A percentile compares a stretch with the other conserved stretches of the same genome.
phyloP scores from a whole-genome alignment of 1,140 invertebrate species.

The Sycophila sp. region DNA sequence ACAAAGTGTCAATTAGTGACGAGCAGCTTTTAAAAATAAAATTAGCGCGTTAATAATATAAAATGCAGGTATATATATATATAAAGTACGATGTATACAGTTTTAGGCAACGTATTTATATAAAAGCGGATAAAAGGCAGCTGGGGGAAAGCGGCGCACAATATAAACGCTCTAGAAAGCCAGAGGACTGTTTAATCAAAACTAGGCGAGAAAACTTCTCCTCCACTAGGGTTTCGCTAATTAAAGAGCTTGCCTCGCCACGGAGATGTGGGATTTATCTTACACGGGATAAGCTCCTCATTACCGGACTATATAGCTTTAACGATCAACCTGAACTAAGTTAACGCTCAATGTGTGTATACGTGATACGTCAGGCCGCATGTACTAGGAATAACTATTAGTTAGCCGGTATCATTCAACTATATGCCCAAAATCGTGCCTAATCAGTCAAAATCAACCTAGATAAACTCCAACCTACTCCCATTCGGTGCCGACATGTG shows the following conservation, averaged over 20 bases:
- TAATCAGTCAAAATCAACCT: background rate
- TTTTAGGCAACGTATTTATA: no score
- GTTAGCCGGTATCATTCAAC: constrained; percentile 4
- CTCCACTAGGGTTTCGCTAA: constrained; percentile 18
- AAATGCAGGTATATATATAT: background rate
- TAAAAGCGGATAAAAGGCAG: background rate
- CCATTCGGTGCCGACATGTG: background rate
- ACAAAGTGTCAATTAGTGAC: background rate
- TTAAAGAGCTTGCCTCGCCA: constrained; percentile 14
- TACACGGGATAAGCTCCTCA: constrained; percentile 17
- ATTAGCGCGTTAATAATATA: background rate
- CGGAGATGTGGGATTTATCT: background rate
- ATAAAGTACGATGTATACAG: background rate
- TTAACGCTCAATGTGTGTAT: constrained; percentile 2
- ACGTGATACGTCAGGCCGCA: background rate
- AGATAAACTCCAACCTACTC: constrained; percentile 7
- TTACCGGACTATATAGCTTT: background rate
- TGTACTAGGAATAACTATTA: constrained; percentile 2
- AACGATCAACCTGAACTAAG: constrained; percentile 19
- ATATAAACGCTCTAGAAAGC: constrained; percentile 32
- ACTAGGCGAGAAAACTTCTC: constrained; percentile 24
- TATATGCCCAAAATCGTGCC: constrained; percentile 14
- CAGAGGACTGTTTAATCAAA: constrained; percentile 23
- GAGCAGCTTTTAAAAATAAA: background rate
- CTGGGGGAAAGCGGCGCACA: constrained; percentile 7